Evolutionary conservation across 2,113 vertebrate species (phyloP).

Genomic region (Regulus satrapa): DNA sequence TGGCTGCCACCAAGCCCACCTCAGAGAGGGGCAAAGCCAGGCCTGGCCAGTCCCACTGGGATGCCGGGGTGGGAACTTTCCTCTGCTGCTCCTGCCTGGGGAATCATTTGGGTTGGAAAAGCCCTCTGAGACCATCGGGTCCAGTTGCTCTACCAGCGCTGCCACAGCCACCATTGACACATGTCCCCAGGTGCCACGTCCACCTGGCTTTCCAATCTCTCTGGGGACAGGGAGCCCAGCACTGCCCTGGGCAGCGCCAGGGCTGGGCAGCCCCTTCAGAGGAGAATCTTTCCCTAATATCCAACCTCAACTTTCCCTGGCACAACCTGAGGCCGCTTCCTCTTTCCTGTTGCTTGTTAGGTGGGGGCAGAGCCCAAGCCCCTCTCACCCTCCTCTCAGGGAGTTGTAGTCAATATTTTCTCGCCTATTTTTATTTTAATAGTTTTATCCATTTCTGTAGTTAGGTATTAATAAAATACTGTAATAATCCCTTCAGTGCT

Average conservation of each 20-base stretch:
- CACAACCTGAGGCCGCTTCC: fast-evolving
- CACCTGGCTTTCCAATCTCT: neutral
- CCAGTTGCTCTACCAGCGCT: neutral
- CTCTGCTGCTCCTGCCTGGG: neutral
- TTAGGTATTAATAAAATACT: neutral
- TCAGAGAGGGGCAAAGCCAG: fast-evolving
- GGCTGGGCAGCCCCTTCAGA: neutral
- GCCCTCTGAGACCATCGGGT: fast-evolving
- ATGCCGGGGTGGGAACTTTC: no score
- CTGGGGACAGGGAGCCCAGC: no score
- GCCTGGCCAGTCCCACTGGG: neutral
- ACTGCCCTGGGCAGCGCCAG: neutral
- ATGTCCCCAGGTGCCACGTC: neutral
- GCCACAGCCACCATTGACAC: neutral
- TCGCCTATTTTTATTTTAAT: neutral
- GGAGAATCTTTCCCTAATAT: neutral
- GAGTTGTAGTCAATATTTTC: fast-evolving
- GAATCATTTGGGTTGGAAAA: neutral
- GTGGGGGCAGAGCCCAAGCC: neutral
- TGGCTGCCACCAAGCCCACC: neutral
- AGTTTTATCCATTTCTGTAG: neutral
- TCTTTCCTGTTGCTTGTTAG: neutral
- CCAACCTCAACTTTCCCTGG: neutral
- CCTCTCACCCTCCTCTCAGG: no score
- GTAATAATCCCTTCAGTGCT: neutral